Evolutionary conservation across 2,113 vertebrate species (phyloP).

Genomic region (Phasianus colchicus): DNA sequence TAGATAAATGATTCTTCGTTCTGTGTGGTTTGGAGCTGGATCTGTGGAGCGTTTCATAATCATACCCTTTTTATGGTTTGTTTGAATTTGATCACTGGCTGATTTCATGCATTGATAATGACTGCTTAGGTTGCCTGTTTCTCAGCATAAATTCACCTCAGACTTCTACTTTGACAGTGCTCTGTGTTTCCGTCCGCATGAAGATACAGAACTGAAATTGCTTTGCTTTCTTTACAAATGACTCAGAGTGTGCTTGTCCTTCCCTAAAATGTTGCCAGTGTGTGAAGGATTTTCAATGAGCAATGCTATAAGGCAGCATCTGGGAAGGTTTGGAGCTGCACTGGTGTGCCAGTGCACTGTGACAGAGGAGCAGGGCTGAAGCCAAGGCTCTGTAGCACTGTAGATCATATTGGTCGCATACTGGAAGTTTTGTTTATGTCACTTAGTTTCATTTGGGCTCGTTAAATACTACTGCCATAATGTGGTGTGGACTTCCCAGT

Average conservation of each 20-base stretch:
- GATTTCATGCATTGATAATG: constrained; percentile 85
- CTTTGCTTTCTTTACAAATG: constrained; percentile 87
- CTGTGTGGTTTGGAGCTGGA: constrained; percentile 75
- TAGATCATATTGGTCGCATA: constrained; percentile 72
- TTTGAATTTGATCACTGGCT: constrained; percentile 82
- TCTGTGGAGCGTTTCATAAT: constrained; percentile 80
- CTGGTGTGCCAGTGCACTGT: constrained; percentile 78
- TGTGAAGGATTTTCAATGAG: constrained; percentile 88
- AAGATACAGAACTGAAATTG: constrained; percentile 83
- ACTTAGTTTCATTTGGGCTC: constrained; percentile 75
- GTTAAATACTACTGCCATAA: constrained; percentile 72
- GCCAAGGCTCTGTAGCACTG: constrained; percentile 73
- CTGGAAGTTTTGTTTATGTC: constrained; percentile 83
- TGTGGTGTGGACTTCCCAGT: constrained; percentile 87
- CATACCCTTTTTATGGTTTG: constrained; percentile 71
- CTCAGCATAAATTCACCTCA: constrained; percentile 82
- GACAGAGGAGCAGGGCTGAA: constrained; percentile 80
- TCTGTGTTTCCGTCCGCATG: constrained; percentile 73
- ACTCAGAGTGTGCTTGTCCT: constrained; percentile 83
- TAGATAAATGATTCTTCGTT: constrained; percentile 79
- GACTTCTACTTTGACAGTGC: constrained; percentile 80
- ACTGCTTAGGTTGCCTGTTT: constrained; percentile 81
- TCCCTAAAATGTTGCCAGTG: constrained; percentile 85
- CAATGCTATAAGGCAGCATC: constrained; percentile 81
- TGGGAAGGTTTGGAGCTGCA: constrained; percentile 78